Evolutionary conservation across 2,797 vertebrate species (phyloP).

Genomic region (Phataginus tetradactyla): DNA sequence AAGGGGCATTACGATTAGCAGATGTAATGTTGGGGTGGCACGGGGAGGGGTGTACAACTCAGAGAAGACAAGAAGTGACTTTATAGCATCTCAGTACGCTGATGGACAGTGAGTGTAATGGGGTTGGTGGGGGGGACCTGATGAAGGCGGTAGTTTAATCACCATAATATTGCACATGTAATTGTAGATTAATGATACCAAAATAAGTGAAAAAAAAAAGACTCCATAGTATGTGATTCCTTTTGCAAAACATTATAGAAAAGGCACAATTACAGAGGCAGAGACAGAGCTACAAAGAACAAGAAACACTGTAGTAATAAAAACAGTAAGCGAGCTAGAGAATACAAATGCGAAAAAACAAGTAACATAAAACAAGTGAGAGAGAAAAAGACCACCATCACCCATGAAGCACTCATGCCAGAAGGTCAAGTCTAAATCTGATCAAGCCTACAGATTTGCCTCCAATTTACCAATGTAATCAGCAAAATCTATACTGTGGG

Average conservation of each 20-base stretch:
- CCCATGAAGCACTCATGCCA: neutral
- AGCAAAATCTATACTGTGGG: neutral
- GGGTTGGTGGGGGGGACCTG: no score
- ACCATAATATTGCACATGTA: no score
- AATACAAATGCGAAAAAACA: neutral
- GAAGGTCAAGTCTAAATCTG: neutral
- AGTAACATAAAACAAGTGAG: neutral
- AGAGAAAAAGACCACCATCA: neutral
- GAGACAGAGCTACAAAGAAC: neutral
- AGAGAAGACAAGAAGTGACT: no score
- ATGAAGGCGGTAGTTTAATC: no score
- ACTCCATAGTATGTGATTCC: neutral
- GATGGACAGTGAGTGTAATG: no score
- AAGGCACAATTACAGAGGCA: neutral
- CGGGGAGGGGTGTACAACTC: no score
- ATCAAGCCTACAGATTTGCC: neutral
- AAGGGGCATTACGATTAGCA: no score
- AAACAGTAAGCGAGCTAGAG: neutral
- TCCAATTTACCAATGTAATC: neutral
- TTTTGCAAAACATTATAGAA: neutral
- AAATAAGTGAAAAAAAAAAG: neutral
- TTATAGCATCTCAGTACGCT: no score
- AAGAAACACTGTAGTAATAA: neutral
- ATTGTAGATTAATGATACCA: no score
- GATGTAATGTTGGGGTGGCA: no score